phyloP scores from a whole-genome alignment of 2,113 vertebrate genomes.

The Microtus pennsylvanicus region DNA sequence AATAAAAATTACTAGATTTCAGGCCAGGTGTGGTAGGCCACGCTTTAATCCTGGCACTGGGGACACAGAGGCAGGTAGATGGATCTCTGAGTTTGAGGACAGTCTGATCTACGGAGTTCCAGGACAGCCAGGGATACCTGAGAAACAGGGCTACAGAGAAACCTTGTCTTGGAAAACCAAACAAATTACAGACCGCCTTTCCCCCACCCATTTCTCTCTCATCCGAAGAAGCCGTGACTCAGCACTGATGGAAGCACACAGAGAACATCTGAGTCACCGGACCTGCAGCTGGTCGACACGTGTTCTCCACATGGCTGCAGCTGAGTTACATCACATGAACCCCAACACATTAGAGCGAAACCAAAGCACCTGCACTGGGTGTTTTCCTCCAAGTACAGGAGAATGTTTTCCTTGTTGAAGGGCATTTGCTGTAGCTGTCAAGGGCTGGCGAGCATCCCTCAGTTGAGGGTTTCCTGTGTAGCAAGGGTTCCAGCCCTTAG shows the following conservation, averaged over 20 bases:
- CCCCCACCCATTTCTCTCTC: background rate
- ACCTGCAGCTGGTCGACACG: background rate
- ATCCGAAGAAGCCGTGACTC: background rate
- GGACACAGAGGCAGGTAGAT: background rate
- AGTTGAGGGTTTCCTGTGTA: background rate
- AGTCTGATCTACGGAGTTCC: background rate
- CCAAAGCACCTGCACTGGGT: background rate
- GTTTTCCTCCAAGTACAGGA: background rate
- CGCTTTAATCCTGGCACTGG: background rate
- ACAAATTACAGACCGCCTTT: background rate
- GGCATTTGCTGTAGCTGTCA: background rate
- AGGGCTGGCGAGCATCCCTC: background rate
- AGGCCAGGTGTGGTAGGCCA: background rate
- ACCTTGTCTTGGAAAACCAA: background rate
- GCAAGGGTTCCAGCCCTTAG: background rate
- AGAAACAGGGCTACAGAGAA: background rate
- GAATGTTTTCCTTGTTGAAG: background rate
- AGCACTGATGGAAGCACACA: background rate
- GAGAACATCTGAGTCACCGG: background rate
- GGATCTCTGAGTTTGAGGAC: background rate
- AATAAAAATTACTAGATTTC: conserved; percentile 40
- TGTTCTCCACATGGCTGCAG: conserved; percentile 44
- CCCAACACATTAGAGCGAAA: background rate
- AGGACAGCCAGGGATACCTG: background rate
- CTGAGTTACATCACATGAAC: background rate